Conservation (phyloP, 2,113 vertebrate species). For the Glaucomys volans region DNA sequence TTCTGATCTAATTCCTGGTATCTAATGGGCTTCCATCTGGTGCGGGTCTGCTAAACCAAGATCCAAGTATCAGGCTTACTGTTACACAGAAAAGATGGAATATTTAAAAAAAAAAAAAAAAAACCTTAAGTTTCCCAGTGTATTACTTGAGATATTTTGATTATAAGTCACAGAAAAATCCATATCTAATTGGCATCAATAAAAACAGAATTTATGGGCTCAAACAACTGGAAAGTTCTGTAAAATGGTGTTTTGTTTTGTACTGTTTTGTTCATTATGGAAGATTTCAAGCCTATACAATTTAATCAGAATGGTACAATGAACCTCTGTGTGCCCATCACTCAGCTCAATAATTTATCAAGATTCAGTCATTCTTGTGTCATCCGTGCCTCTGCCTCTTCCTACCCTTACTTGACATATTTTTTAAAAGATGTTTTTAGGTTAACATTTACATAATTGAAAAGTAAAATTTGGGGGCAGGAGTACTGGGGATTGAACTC, state of each 20-base stretch:
- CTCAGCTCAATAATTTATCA: neutral
- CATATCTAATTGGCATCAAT: neutral
- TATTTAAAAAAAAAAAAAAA: neutral
- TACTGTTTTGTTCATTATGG: neutral
- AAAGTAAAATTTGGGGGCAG: neutral
- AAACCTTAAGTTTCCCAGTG: neutral
- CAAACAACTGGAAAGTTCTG: constrained; percentile 27
- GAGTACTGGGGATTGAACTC: too few species aligned
- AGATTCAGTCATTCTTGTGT: neutral
- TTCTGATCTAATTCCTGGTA: neutral
- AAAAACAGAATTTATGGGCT: neutral
- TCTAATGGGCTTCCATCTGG: neutral
- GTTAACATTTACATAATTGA: neutral
- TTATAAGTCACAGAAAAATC: constrained; percentile 3
- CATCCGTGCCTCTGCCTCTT: neutral
- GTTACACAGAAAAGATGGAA: neutral
- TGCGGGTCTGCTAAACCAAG: neutral
- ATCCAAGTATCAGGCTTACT: neutral
- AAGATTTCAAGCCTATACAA: constrained; percentile 20
- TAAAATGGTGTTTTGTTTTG: neutral
- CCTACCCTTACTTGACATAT: neutral
- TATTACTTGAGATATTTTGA: neutral
- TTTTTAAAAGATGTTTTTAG: constrained; percentile 22
- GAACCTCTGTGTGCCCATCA: neutral
- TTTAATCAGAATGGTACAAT: neutral